Conservation (phyloP, 64 coral and sea anemone species). For the Stylophora pistillata region DNA sequence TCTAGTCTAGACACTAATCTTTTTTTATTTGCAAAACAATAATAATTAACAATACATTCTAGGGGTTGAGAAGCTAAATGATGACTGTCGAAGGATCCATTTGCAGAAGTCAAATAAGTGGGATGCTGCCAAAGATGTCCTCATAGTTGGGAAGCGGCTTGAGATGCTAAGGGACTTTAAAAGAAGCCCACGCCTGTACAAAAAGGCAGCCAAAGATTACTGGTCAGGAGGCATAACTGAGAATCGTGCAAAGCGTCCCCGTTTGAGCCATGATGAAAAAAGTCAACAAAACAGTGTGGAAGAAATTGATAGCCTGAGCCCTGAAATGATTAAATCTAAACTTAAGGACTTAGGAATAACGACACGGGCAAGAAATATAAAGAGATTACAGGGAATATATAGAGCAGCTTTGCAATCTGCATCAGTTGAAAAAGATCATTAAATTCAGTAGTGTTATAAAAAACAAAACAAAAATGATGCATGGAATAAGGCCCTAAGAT, state of each 20-base stretch:
- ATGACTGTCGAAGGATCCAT: constrained; percentile 42
- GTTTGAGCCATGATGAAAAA: too few relatives aligned
- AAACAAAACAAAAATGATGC: too few relatives aligned
- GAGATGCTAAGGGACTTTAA: constrained; percentile 27
- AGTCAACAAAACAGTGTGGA: constrained; percentile 16
- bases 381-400: constrained; percentile 34
- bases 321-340: constrained; percentile 5
- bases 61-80: constrained; percentile 62
- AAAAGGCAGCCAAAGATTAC: constrained; percentile 22
- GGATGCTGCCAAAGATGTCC: constrained; percentile 59
- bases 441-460: neutral
- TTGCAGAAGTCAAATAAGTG: constrained; percentile 60
- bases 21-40: neutral
- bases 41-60: neutral
- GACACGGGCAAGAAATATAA: constrained; percentile 29
- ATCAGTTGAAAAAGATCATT: neutral
- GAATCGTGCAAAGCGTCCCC: too few relatives aligned
- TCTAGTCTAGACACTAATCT: neutral
- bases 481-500: too few relatives aligned
- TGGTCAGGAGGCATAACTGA: constrained; percentile 35
- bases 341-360: constrained; percentile 44
- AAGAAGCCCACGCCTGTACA: constrained; percentile 40
- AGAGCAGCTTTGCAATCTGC: constrained; percentile 17
- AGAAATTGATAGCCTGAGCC: constrained; percentile 51
- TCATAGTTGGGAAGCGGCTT: constrained; percentile 31